Evolutionary conservation across 1,140 invertebrate genomes (phyloP).

Genomic region (Psix sp.): DNA sequence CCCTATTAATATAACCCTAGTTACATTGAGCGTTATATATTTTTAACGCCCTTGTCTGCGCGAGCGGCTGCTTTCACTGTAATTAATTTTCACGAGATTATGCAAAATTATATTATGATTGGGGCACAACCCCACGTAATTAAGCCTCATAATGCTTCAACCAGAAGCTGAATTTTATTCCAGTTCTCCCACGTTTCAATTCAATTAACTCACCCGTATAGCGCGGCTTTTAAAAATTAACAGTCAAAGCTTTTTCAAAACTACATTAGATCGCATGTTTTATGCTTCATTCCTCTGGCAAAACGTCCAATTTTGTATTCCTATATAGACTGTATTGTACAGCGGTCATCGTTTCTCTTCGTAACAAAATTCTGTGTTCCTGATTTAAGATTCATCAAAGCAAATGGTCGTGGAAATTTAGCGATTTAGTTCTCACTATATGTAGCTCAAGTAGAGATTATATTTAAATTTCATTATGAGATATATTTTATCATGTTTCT

Average conservation of each 20-base stretch:
- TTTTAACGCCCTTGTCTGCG: constrained; percentile 60
- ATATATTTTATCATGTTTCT: no score
- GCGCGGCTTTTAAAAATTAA: constrained; percentile 17
- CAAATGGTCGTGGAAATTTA: no score
- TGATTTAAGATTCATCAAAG: no score
- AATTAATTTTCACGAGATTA: constrained; percentile 56
- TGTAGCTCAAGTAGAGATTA: no score
- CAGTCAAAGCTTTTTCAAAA: constrained; percentile 12
- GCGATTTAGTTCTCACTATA: no score
- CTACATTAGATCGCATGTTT: not conserved
- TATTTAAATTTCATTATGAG: no score
- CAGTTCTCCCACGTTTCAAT: constrained; percentile 9
- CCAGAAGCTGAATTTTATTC: constrained; percentile 21
- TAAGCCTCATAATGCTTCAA: constrained; percentile 20
- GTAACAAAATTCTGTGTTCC: no score
- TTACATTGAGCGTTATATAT: constrained; percentile 59
- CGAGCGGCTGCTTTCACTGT: constrained; percentile 26
- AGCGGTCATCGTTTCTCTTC: no score
- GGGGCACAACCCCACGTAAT: constrained; percentile 28
- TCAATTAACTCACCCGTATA: constrained; percentile 24
- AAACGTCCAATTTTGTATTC: not conserved
- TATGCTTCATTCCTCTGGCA: not conserved
- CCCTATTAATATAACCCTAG: constrained; percentile 59
- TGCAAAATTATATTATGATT: constrained; percentile 48
- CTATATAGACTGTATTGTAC: no score